phyloP scores from a whole-genome alignment of 1,140 invertebrate genomes.

The Psilanteris sp. region DNA sequence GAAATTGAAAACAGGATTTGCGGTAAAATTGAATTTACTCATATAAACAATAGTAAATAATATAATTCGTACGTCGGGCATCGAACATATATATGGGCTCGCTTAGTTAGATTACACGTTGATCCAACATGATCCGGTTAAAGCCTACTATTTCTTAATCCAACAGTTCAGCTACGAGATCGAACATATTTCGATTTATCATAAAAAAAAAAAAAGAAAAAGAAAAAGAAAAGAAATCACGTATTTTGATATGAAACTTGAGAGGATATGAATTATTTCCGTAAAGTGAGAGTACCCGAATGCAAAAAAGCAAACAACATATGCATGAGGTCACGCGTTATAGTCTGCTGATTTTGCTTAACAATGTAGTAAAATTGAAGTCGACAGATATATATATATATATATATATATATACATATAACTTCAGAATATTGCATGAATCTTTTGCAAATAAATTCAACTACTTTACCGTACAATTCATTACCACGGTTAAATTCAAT shows the following conservation, averaged over 20 bases:
- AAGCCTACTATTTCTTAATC: constrained; percentile 58
- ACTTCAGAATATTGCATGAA: no score
- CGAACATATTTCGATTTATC: constrained; percentile 56
- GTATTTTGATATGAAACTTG: no score
- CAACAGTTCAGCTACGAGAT: constrained; percentile 18
- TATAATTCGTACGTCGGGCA: constrained; percentile 25
- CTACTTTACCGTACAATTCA: no score
- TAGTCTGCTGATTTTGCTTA: constrained; percentile 33
- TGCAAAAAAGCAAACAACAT: constrained; percentile 10
- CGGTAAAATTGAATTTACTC: constrained; percentile 13
- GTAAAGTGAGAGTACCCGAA: constrained; percentile 1
- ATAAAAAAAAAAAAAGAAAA: no score
- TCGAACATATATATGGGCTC: constrained; percentile 9
- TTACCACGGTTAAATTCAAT: no score
- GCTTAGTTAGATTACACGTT: constrained; percentile 56
- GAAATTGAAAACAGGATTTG: no score
- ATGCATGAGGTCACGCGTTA: constrained; percentile 36
- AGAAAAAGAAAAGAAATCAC: no score
- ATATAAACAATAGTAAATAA: constrained; percentile 23
- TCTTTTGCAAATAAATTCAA: no score
- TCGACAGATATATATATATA: no score
- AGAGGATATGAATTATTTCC: background rate
- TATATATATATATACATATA: no score
- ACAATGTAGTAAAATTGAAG: no score
- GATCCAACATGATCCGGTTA: constrained; percentile 65